These are phyloP conservation scores for Pristionchus arcanus DNA, from an alignment of 2,888 invertebrate genomes.

Conservation along the genomic window DNA sequence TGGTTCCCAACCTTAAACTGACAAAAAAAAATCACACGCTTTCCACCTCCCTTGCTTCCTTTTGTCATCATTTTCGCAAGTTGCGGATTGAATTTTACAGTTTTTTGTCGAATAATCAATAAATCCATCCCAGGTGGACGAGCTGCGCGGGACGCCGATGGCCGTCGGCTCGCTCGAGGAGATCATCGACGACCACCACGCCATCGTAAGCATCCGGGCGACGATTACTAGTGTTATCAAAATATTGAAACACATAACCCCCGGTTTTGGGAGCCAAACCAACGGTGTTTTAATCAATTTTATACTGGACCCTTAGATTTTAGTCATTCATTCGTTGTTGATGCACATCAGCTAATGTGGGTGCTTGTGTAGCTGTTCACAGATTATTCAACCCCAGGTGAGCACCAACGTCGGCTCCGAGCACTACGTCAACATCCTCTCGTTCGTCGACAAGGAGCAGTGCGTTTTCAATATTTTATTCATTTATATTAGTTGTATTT, in stretches of 20 bases:
- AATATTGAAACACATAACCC: no score
- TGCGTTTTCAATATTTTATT: background rate
- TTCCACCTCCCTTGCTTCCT: background rate
- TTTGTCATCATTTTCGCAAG: conserved; percentile 47
- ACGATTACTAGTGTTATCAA: no score
- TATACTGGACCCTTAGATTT: no score
- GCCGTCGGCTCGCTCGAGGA: conserved; percentile 99
- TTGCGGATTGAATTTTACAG: conserved; percentile 85
- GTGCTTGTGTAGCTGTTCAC: background rate
- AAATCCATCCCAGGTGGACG: conserved; percentile 88
- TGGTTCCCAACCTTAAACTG: no score
- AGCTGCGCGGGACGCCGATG: conserved; percentile 98
- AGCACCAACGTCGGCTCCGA: conserved; percentile 90
- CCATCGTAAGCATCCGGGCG: conserved; percentile 86
- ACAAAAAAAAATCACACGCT: background rate
- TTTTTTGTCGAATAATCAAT: background rate
- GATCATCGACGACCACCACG: conserved; percentile 99
- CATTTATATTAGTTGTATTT: background rate
- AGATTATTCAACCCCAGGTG: background rate
- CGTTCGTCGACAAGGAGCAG: conserved; percentile 99
- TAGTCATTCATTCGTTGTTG: no score
- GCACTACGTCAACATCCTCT: conserved; percentile 98
- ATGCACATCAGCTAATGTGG: no score
- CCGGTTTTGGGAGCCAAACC: no score
- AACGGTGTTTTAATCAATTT: no score